Percentiles rank a stretch among this genome's conserved stretches.
Evolutionary conservation across 2,888 invertebrate genomes (phyloP).

Genomic region (Microdon myrmicae): DNA sequence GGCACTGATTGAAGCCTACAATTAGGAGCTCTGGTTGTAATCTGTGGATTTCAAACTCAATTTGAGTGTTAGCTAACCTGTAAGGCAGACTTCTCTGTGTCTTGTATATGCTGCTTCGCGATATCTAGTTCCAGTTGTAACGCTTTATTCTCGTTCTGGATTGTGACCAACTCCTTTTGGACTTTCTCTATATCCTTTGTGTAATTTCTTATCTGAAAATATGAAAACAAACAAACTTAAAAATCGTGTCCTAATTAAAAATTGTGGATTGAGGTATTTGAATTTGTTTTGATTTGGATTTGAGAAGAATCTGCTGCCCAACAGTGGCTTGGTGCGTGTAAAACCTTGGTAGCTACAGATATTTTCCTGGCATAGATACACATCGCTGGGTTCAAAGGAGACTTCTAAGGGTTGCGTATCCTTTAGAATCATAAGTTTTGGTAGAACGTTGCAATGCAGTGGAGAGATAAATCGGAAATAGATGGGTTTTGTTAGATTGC

Average conservation of each 20-base stretch:
- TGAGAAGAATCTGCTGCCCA: neutral
- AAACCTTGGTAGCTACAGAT: too few species aligned
- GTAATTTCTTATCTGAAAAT: conserved; percentile 58
- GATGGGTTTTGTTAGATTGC: too few species aligned
- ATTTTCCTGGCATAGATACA: too few species aligned
- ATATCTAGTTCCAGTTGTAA: conserved; percentile 67
- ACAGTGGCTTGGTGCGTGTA: neutral
- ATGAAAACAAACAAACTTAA: conserved; percentile 8
- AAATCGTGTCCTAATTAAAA: too few species aligned
- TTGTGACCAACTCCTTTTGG: conserved; percentile 64
- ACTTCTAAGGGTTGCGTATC: too few species aligned
- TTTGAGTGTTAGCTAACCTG: conserved; percentile 59
- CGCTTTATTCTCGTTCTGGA: conserved; percentile 66
- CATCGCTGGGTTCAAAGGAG: too few species aligned
- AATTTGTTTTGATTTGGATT: neutral
- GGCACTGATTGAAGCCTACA: conserved; percentile 61
- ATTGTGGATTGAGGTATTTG: neutral
- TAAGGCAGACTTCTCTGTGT: conserved; percentile 68
- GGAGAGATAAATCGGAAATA: too few species aligned
- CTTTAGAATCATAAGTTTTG: too few species aligned
- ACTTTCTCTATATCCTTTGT: conserved; percentile 63
- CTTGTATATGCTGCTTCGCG: conserved; percentile 68
- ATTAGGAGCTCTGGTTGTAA: neutral
- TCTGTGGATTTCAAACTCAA: neutral
- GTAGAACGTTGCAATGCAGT: too few species aligned